Conservation (phyloP, 2,888 invertebrate genomes). For the Drosophila anomelani region DNA sequence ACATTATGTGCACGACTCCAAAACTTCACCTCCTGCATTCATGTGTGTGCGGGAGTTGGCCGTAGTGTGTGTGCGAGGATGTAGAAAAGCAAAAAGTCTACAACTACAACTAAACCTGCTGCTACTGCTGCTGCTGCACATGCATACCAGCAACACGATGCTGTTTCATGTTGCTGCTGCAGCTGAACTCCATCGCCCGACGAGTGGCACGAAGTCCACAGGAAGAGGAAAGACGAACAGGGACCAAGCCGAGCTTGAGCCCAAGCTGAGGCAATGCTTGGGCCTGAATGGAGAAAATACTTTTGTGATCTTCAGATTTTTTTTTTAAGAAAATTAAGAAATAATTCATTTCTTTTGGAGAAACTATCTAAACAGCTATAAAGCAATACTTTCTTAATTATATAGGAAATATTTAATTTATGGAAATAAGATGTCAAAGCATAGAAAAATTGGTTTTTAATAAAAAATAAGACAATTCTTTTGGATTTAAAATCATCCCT, state of each 20-base stretch:
- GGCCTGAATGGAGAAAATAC: neutral
- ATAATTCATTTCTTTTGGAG: neutral
- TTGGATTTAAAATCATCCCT: too few species aligned
- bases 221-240: slow-evolving; percentile 16
- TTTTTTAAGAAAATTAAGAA: neutral
- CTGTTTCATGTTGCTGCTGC: slow-evolving; percentile 51
- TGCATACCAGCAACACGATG: slow-evolving; percentile 38
- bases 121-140: slow-evolving; percentile 24
- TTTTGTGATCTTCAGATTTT: slow-evolving; percentile 13
- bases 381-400: neutral
- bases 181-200: slow-evolving; percentile 60
- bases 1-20: slow-evolving; percentile 71
- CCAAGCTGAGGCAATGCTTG: neutral
- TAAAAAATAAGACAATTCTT: too few species aligned
- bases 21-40: slow-evolving; percentile 43
- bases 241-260: slow-evolving; percentile 22
- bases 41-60: slow-evolving; percentile 25
- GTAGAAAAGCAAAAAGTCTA: slow-evolving; percentile 79
- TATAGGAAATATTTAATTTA: too few species aligned
- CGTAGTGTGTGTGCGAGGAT: slow-evolving; percentile 48
- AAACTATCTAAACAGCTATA: neutral
- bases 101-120: slow-evolving; percentile 68
- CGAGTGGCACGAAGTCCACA: slow-evolving; percentile 31
- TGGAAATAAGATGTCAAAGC: too few species aligned
- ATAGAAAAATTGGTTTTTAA: too few species aligned